Evolutionary conservation across 2,888 invertebrate species (phyloP).

Genomic region (Apodemia zela): DNA sequence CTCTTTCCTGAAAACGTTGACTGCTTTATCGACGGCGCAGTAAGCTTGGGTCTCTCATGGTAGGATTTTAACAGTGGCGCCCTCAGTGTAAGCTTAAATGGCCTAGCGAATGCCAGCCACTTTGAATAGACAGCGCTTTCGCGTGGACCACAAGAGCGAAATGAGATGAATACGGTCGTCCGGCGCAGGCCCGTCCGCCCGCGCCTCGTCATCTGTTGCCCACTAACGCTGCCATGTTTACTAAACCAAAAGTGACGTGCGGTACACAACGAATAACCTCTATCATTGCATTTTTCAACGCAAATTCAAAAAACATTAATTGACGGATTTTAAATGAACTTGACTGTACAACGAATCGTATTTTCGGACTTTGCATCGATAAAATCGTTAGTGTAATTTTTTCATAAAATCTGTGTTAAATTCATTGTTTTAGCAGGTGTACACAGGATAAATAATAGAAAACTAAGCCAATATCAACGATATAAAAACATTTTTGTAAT

Average conservation of each 20-base stretch:
- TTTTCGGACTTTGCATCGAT: background rate
- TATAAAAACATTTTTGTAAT: background rate
- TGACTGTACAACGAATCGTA: constrained; percentile 34
- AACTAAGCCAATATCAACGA: background rate
- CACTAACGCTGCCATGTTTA: constrained; percentile 73
- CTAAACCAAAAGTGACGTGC: constrained; percentile 71
- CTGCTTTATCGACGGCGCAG: constrained; percentile 65
- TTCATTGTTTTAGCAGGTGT: background rate
- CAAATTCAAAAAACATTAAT: constrained; percentile 45
- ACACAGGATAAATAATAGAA: background rate
- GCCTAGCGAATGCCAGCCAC: constrained; percentile 43
- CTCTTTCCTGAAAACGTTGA: constrained; percentile 31
- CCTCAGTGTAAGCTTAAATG: constrained; percentile 40
- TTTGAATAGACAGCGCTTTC: constrained; percentile 50
- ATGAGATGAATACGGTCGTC: constrained; percentile 64
- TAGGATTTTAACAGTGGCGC: constrained; percentile 51
- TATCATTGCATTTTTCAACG: constrained; percentile 48
- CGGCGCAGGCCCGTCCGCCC: constrained; percentile 72
- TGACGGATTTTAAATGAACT: constrained; percentile 31
- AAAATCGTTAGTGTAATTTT: constrained; percentile 26
- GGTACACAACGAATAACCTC: constrained; percentile 76
- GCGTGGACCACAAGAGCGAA: constrained; percentile 44
- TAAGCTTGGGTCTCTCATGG: constrained; percentile 2
- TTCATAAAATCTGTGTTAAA: background rate
- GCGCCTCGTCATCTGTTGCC: constrained; percentile 77